Evolutionary conservation across 2,888 invertebrate species (phyloP).

Genomic region (Dorcus hopei): DNA sequence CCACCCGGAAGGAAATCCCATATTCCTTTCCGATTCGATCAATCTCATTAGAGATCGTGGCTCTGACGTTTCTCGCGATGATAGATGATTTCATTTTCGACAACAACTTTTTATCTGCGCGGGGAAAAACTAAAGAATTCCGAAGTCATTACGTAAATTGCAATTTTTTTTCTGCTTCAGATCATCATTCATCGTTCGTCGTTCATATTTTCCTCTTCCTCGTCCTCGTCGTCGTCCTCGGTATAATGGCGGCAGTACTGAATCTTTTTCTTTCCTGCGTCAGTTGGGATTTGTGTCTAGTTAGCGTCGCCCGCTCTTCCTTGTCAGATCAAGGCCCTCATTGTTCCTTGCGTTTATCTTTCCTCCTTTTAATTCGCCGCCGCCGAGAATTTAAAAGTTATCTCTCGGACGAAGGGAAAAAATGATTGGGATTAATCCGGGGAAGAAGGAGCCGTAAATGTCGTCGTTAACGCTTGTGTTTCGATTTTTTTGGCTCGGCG

Average conservation of each 20-base stretch:
- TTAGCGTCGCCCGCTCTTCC: slow-evolving; percentile 25
- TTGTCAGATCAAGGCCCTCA: slow-evolving; percentile 28
- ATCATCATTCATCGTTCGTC: slow-evolving; percentile 1
- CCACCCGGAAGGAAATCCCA: too few species aligned
- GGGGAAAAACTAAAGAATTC: too few species aligned
- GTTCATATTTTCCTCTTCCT: not conserved
- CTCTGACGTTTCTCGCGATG: too few species aligned
- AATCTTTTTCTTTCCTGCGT: slow-evolving; percentile 20
- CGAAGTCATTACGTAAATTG: not conserved
- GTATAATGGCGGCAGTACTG: slow-evolving; percentile 9
- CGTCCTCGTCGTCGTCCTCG: too few species aligned
- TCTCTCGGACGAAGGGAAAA: too few species aligned
- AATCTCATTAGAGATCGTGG: too few species aligned
- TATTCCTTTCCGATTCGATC: too few species aligned
- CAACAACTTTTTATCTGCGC: too few species aligned
- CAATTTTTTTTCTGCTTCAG: not conserved
- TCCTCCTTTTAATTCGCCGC: slow-evolving; percentile 13
- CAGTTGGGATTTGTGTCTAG: slow-evolving; percentile 25
- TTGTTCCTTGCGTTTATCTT: slow-evolving; percentile 27
- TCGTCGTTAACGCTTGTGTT: not conserved
- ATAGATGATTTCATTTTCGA: too few species aligned
- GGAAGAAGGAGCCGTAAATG: not conserved
- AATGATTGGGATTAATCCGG: too few species aligned
- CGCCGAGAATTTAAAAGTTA: not conserved
- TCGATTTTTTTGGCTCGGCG: too few species aligned